Evolutionary conservation across 37 sponge, comb jelly and placozoan species (phyloP), one percentile per base, ranked within the genome.

Genomic region (Ephydatia muelleri): DNA sequence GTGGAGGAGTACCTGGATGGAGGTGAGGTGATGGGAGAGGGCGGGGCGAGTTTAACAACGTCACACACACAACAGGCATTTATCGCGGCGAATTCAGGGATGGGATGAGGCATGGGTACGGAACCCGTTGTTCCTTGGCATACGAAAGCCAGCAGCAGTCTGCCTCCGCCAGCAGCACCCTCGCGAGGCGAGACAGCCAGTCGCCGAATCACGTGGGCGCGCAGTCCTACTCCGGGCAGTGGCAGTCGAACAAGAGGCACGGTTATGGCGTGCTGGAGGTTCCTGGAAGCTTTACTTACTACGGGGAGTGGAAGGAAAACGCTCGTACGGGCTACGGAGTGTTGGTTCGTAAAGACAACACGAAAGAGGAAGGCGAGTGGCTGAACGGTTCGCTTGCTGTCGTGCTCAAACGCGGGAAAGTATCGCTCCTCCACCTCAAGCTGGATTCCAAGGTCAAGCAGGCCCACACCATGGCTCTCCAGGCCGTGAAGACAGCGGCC

Each of bases 1-100:
- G 87, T 86, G 23, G 94, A 93, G 72, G 67, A 73, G 11, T 93
- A 93, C 67, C 35, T 83, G 12, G 94, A 93, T 79, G 84, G 81
- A 82, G 94, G 93, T 89, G 68, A 49, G 74, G 28, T n/a, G 74
- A 30, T 13, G 64, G 36, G 35, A 5, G 31, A 74, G 75, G 35
- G 72, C 11, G 72, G 12, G 75, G 3, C 72, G 36, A 14, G 13
- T 38, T 16, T 71, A 71, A 28, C 19, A 26, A n/a, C n/a, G n/a
- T n/a, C n/a, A n/a, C n/a, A n/a, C n/a, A n/a, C n/a, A n/a, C n/a
- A n/a, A n/a, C 72, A 78, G 92, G 88, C 19, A 73, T 78, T 49
- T 92, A 85, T 65, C 48, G 80, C 30, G 85, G 83, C 5, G 75
- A 87, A 49, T 82, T 82, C 83, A 85, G 79, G 68, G 82, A 86